phyloP scores from a whole-genome alignment of 2,113 vertebrate genomes.

The Apeltes quadracus region DNA sequence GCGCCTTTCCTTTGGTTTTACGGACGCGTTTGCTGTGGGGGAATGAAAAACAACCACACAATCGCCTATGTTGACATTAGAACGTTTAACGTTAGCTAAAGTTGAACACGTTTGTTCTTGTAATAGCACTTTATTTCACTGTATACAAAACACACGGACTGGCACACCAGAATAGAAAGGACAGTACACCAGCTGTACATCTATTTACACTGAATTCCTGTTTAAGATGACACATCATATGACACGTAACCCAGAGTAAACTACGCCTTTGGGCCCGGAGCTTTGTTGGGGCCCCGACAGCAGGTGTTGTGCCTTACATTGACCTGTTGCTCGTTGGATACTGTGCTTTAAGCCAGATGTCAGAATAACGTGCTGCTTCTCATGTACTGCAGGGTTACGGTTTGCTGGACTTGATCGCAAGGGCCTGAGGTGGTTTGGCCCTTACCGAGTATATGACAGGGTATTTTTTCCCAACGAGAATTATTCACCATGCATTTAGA shows the following conservation, averaged over 20 bases:
- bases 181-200: conserved; percentile 34
- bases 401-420: background rate
- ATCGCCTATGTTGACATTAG: background rate
- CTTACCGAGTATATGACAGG: background rate
- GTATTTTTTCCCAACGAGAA: conserved; percentile 19
- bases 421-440: background rate
- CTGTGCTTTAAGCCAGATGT: background rate
- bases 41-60: too few relatives aligned
- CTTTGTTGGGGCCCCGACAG: background rate
- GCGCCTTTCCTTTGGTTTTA: background rate
- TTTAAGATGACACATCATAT: conserved; percentile 17
- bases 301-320: background rate
- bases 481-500: background rate
- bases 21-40: background rate
- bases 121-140: conserved; percentile 55
- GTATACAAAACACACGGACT: conserved; percentile 30
- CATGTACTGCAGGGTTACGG: background rate
- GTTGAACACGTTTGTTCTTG: background rate
- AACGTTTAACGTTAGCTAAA: background rate
- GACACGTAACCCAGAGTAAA: conserved; percentile 1
- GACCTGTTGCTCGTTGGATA: background rate
- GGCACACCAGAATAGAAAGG: conserved; percentile 1
- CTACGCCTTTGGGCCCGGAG: background rate
- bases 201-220: conserved; percentile 41
- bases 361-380: background rate